Evolutionary conservation across 2,797 vertebrate genomes (phyloP).

Genomic region (Rhodeus uyekii): DNA sequence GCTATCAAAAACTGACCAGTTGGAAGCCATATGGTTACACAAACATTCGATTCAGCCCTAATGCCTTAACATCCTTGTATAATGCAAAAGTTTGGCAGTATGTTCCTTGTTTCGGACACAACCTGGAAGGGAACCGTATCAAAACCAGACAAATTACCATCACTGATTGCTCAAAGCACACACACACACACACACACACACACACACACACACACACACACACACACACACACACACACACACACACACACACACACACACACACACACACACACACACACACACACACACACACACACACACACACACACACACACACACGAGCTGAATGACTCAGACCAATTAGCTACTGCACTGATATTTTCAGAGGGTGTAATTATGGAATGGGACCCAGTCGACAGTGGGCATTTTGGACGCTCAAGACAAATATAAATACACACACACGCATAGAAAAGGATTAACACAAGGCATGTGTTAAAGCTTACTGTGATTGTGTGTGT

Average conservation of each 20-base stretch:
- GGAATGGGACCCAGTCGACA: neutral
- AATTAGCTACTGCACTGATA: conserved; percentile 24
- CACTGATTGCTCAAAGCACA: neutral
- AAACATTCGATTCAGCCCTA: neutral
- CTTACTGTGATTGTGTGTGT: conserved; percentile 6
- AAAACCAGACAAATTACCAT: conserved; percentile 5
- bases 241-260: too few relatives aligned
- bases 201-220: too few relatives aligned
- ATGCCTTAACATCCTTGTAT: neutral
- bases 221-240: too few relatives aligned
- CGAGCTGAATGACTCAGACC: neutral
- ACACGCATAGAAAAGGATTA: neutral
- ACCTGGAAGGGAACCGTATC: neutral
- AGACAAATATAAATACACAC: neutral
- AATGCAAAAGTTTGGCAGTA: neutral
- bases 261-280: too few relatives aligned
- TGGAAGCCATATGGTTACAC: neutral
- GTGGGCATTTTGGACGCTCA: neutral
- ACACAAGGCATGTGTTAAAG: neutral
- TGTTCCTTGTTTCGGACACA: neutral
- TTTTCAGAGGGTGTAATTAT: conserved; percentile 26
- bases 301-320: neutral
- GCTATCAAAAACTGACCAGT: neutral
- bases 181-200: neutral
- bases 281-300: neutral